Evolutionary conservation across 2,797 vertebrate species (phyloP).

Genomic region (Sebastes goodei): DNA sequence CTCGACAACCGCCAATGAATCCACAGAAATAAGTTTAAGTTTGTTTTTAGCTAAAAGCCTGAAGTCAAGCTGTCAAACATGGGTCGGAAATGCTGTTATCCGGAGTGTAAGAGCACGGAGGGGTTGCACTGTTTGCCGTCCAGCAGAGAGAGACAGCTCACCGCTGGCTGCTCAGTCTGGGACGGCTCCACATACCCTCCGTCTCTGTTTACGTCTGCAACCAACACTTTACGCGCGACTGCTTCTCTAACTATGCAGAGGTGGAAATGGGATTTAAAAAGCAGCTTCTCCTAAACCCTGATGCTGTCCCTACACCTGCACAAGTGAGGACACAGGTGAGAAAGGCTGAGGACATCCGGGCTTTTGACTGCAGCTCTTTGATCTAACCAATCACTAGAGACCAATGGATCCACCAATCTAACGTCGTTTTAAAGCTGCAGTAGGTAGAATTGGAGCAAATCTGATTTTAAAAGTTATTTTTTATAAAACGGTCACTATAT

Average conservation of each 20-base stretch:
- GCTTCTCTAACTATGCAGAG: slow-evolving; percentile 12
- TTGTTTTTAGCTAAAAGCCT: background rate
- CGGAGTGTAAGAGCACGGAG: background rate
- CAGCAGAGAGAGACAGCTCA: background rate
- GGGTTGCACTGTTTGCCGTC: background rate
- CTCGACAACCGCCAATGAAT: background rate
- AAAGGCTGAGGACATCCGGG: background rate
- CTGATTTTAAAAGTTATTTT: too few relatives aligned
- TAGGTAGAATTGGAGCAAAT: too few relatives aligned
- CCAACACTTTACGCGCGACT: background rate
- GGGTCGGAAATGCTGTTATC: background rate
- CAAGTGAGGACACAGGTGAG: background rate
- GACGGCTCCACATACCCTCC: background rate
- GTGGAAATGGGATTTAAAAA: slow-evolving; percentile 5
- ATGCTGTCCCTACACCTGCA: background rate
- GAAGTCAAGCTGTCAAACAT: background rate
- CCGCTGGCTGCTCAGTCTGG: background rate
- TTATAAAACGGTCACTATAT: too few relatives aligned
- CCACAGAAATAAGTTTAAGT: background rate
- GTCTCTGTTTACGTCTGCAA: background rate
- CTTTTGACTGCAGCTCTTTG: background rate
- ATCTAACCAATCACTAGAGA: too few relatives aligned
- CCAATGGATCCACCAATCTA: too few relatives aligned
- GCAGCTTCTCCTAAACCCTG: background rate
- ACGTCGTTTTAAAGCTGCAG: too few relatives aligned